These are phyloP conservation scores for Eucidaris tribuloides DNA, from an alignment of 35 echinoderm and acorn worm species.

Conservation along the genomic window DNA sequence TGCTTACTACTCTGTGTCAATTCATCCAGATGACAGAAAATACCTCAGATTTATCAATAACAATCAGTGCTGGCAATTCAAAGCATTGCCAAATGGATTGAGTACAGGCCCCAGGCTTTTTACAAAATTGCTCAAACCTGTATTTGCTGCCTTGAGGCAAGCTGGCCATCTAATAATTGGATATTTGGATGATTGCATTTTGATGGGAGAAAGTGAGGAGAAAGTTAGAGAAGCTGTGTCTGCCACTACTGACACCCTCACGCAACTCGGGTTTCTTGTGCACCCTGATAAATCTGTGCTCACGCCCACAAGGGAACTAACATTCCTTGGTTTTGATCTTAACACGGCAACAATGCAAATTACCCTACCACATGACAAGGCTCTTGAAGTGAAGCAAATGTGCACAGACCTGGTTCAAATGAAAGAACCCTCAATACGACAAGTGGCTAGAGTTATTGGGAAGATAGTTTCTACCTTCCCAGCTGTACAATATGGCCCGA, in stretches of 20 bases:
- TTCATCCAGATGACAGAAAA: background rate
- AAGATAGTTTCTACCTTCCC: constrained; percentile 64
- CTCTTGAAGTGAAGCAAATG: no score
- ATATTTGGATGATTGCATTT: constrained; percentile 32
- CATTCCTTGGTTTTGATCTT: constrained; percentile 2
- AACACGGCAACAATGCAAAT: background rate
- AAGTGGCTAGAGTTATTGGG: constrained; percentile 54
- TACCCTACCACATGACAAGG: background rate
- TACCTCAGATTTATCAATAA: constrained; percentile 18
- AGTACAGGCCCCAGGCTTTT: constrained; percentile 36
- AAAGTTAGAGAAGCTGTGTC: background rate
- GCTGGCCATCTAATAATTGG: background rate
- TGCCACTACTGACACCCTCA: background rate
- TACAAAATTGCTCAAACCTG: constrained; percentile 50
- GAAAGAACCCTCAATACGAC: no score
- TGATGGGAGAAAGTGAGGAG: background rate
- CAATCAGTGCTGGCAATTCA: constrained; percentile 23
- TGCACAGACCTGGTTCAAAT: no score
- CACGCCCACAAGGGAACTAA: background rate
- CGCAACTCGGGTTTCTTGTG: background rate
- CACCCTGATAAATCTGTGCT: constrained; percentile 32
- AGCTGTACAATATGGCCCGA: constrained; percentile 58
- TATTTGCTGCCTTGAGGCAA: background rate
- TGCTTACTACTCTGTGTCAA: constrained; percentile 49
- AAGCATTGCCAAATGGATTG: constrained; percentile 33